Conservation (phyloP, 2,797 vertebrate genomes). For the Allobates femoralis region DNA sequence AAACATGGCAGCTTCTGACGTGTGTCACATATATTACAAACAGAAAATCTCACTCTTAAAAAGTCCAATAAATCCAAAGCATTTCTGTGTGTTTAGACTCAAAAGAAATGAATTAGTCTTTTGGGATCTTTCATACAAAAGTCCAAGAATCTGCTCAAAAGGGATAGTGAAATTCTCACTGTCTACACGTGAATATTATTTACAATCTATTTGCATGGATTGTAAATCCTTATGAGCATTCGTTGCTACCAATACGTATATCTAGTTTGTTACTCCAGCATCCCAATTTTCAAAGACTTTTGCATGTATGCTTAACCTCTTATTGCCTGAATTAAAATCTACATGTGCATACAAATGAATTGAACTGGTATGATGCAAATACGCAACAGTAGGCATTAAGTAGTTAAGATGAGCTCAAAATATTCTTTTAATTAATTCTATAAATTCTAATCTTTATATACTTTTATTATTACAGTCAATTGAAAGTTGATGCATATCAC, state of each 20-base stretch:
- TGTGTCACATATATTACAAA: background rate
- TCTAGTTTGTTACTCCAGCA: background rate
- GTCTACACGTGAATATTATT: background rate
- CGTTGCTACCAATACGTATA: background rate
- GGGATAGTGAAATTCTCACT: background rate
- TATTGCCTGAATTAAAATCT: no score
- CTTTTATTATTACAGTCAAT: no score
- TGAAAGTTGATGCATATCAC: no score
- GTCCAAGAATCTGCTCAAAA: background rate
- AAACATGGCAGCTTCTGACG: constrained; percentile 12
- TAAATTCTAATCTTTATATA: no score
- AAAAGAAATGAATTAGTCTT: background rate
- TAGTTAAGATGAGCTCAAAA: no score
- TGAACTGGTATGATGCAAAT: no score
- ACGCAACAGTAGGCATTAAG: no score
- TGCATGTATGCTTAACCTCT: no score
- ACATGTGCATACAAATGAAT: no score
- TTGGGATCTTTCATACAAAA: background rate
- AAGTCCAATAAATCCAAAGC: constrained; percentile 21
- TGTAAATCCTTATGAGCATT: no score
- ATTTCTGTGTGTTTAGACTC: constrained; percentile 31
- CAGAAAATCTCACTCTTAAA: constrained; percentile 2
- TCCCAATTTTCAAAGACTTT: no score
- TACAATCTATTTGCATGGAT: background rate
- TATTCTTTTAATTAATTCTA: no score